Base-by-base conservation (phyloP, 2,797 vertebrate genomes). In the Holocentrus rufus region DNA sequence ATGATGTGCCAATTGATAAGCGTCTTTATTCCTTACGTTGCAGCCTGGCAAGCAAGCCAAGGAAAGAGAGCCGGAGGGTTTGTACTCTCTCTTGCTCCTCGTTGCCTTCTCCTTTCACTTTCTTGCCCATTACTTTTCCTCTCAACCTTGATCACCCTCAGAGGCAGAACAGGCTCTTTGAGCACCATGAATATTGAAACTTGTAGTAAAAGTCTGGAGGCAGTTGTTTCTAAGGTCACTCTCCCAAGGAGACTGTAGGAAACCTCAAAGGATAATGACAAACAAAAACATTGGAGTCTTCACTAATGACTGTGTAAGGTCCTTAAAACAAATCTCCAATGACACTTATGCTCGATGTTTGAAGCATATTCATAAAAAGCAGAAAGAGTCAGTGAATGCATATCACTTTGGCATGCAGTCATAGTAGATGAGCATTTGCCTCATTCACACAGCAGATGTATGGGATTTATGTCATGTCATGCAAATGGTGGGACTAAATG, bases 1-100 rank as follows among this genome's bases (percentile, higher is more conserved):
- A 60, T 79, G 65, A 53, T 55, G 46, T 77, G 74, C 60, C 71
- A 80, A 77, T 66, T 70, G 81, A 70, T 63, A 78, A 70, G 69
- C 75, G 76, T 83, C 84, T 90, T 77, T 83, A 83, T 87, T 82
- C 75, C 66, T 73, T 74, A 76, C 79, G 74, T 83, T 68, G 76
- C 62, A 75, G 58, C 65, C 73, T 57, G 64, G 65, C 66, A 69
- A 74, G 68, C 69, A 68, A 59, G 66, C 75, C 60, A 30, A 73
- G 76, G 62, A 52, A 61, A 69, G 58, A 76, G 61, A 83, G 81
- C 77, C 76, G 66, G 70, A 80, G 52, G 50, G 68, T 61, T 53
- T 30, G 5, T 46, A 17, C 44, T 46, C 44, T 46, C 15, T 46
- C 44, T 46, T 46, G 15, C 76, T 70, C 53, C 65, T 68, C 39